These are phyloP conservation scores for Cephalotes varians DNA, from an alignment of 2,888 invertebrate species.

Conservation along the genomic window DNA sequence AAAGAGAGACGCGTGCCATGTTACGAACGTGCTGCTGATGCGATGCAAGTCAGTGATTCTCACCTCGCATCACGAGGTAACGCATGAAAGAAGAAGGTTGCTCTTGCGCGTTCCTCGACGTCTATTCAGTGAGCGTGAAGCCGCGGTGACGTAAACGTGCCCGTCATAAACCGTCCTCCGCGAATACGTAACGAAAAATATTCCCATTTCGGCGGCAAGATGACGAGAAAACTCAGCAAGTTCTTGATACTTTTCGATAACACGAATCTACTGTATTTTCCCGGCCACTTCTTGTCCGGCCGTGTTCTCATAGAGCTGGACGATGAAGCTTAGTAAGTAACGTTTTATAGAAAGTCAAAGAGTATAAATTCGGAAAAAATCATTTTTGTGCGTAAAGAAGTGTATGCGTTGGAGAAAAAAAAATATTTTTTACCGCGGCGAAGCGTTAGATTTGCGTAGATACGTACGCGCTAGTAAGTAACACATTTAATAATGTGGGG, in stretches of 20 bases:
- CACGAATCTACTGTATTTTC: slow-evolving; percentile 96
- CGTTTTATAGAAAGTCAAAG: not conserved
- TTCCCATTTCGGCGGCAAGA: slow-evolving; percentile 81
- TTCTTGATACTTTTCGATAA: slow-evolving; percentile 98
- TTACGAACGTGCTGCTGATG: slow-evolving; percentile 63
- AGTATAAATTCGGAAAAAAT: not conserved
- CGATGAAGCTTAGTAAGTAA: slow-evolving; percentile 91
- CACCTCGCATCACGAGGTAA: slow-evolving; percentile 58
- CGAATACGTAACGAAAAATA: not conserved
- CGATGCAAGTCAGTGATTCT: slow-evolving; percentile 66
- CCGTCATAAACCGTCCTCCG: slow-evolving; percentile 17
- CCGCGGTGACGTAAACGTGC: slow-evolving; percentile 64
- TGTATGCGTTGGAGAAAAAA: not conserved
- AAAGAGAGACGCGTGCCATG: slow-evolving; percentile 55
- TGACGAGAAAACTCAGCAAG: slow-evolving; percentile 96
- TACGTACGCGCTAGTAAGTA: not conserved
- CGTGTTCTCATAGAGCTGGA: slow-evolving; percentile 96
- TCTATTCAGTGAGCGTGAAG: slow-evolving; percentile 65
- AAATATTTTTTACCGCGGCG: not conserved
- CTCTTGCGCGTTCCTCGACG: slow-evolving; percentile 56
- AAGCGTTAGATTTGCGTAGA: not conserved
- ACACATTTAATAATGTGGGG: slow-evolving; percentile 39
- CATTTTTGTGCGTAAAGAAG: not conserved
- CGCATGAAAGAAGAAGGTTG: slow-evolving; percentile 55
- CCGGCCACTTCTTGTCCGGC: slow-evolving; percentile 96